Evolutionary conservation across 2,797 vertebrate species (phyloP).

Genomic region (Sebastolobus altivelis): DNA sequence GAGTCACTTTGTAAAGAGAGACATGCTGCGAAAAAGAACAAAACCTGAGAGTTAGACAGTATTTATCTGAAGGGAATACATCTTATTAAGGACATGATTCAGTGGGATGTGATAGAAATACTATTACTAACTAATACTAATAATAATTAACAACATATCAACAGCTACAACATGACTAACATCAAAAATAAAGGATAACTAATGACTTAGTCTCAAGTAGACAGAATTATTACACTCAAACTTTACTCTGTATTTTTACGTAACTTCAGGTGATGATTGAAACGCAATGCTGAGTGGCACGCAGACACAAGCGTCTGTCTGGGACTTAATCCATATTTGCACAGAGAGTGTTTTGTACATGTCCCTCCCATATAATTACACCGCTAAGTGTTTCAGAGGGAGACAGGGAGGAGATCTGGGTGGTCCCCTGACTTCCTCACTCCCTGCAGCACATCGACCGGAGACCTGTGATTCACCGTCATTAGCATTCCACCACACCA

Average conservation of each 20-base stretch:
- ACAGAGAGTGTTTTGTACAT: slow-evolving; percentile 52
- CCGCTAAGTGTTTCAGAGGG: slow-evolving; percentile 55
- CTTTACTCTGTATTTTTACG: neutral
- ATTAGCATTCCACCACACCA: slow-evolving; percentile 70
- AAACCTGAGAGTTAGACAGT: neutral
- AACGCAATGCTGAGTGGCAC: neutral
- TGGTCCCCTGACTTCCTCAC: slow-evolving; percentile 69
- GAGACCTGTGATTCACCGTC: slow-evolving; percentile 70
- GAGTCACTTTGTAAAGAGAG: neutral
- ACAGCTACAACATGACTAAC: neutral
- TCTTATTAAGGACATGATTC: neutral
- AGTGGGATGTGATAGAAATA: no score
- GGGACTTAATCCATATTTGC: slow-evolving; percentile 67
- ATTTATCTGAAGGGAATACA: neutral
- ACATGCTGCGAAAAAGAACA: neutral
- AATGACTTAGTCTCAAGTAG: neutral
- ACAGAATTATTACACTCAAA: neutral
- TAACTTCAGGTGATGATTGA: slow-evolving; percentile 38
- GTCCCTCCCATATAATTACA: slow-evolving; percentile 73
- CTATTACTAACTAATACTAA: no score
- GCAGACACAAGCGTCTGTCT: slow-evolving; percentile 54
- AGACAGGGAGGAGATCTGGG: slow-evolving; percentile 69
- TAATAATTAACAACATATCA: neutral
- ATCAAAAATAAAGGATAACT: neutral
- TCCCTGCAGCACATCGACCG: slow-evolving; percentile 57